Conservation (phyloP, 2,113 vertebrate genomes). For the Thermophis baileyi region DNA sequence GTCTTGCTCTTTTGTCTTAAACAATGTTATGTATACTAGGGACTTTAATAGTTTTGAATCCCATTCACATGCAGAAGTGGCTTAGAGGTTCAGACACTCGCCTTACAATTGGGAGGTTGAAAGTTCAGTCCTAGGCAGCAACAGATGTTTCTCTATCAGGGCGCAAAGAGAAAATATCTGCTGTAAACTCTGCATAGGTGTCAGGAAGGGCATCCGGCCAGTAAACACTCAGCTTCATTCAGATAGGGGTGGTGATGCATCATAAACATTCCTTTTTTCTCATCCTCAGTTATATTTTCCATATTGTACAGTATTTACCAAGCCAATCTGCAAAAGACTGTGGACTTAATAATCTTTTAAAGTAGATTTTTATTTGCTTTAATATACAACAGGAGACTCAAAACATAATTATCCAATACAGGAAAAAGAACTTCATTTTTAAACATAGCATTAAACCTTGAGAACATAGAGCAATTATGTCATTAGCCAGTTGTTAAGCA, state of each 20-base stretch:
- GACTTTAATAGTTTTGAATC: neutral
- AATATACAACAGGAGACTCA: neutral
- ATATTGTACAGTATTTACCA: neutral
- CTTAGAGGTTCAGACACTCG: neutral
- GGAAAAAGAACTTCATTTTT: neutral
- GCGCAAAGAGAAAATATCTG: neutral
- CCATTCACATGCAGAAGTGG: neutral
- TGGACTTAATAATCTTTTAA: neutral
- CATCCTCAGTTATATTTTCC: neutral
- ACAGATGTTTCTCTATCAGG: neutral
- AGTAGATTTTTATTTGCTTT: neutral
- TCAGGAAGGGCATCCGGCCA: too few relatives aligned
- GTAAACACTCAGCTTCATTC: too few relatives aligned
- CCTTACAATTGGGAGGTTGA: neutral
- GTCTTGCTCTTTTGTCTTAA: neutral
- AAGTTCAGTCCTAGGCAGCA: neutral
- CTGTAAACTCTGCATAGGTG: neutral
- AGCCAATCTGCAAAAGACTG: neutral
- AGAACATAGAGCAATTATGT: neutral
- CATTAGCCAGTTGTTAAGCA: neutral
- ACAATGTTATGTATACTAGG: neutral
- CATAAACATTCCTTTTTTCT: neutral
- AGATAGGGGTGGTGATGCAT: neutral
- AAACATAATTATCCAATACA: neutral
- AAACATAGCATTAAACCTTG: neutral